These are phyloP conservation scores for Heterochromis multidens DNA, from an alignment of 2,113 vertebrate species.

Conservation along the genomic window DNA sequence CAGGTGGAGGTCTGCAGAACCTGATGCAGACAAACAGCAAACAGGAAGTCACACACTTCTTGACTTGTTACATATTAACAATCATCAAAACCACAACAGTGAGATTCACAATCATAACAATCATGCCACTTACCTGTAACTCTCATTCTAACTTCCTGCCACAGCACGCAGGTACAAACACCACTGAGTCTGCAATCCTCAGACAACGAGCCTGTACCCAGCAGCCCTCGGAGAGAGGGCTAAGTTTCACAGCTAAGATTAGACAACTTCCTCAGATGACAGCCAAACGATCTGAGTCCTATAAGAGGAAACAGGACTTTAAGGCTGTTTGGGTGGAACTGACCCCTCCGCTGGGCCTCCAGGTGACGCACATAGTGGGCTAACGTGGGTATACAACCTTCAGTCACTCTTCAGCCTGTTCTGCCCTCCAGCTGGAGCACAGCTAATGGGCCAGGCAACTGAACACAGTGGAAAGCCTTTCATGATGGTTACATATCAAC, in stretches of 20 bases:
- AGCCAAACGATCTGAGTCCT: conserved; percentile 68
- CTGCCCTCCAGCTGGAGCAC: background rate
- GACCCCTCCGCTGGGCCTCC: conserved; percentile 39
- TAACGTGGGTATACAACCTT: background rate
- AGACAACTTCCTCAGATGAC: conserved; percentile 78
- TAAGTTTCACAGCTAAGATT: conserved; percentile 75
- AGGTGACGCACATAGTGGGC: conserved; percentile 21
- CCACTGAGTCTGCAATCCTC: background rate
- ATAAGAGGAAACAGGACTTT: conserved; percentile 71
- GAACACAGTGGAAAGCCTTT: background rate
- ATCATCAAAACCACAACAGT: background rate
- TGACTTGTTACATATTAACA: background rate
- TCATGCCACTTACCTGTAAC: conserved; percentile 58
- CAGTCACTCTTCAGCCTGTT: background rate
- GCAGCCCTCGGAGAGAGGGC: conserved; percentile 9
- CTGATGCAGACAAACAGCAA: background rate
- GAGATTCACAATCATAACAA: background rate
- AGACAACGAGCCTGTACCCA: conserved; percentile 12
- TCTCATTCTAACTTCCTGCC: conserved; percentile 67
- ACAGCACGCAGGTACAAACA: conserved; percentile 39
- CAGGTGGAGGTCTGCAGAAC: background rate
- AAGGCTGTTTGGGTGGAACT: conserved; percentile 27
- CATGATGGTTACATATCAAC: conserved; percentile 23
- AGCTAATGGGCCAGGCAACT: background rate
- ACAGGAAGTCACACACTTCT: too few relatives aligned